phyloP scores from a whole-genome alignment of 2,797 vertebrate genomes.

The Helicolenus hilgendorfi region DNA sequence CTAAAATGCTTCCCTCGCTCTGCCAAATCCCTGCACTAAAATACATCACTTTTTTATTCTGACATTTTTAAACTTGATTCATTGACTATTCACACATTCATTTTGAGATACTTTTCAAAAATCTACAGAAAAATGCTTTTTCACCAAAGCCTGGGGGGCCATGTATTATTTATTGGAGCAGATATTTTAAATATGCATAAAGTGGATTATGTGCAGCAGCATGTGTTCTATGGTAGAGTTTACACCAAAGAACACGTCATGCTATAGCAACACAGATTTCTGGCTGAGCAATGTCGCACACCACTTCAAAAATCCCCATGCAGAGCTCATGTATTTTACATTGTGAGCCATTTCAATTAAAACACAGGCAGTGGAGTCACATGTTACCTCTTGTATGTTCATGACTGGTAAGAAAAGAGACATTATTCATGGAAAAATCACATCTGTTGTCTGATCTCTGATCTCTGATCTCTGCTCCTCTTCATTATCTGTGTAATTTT shows the following conservation, averaged over 20 bases:
- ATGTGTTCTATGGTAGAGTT: conserved; percentile 74
- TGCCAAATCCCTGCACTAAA: neutral
- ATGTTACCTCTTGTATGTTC: conserved; percentile 13
- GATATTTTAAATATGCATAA: conserved; percentile 72
- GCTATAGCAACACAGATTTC: conserved; percentile 48
- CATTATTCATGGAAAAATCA: neutral
- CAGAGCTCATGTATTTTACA: conserved; percentile 64
- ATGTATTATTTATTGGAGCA: conserved; percentile 62
- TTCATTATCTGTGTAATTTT: neutral
- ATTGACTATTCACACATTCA: neutral
- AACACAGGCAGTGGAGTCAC: conserved; percentile 40
- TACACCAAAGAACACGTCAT: conserved; percentile 58
- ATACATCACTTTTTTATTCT: neutral
- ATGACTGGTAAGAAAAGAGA: neutral
- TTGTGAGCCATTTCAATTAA: conserved; percentile 51
- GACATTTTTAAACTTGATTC: neutral
- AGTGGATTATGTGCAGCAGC: conserved; percentile 59
- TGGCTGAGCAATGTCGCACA: conserved; percentile 5
- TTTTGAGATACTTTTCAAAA: conserved; percentile 21
- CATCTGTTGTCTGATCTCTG: neutral
- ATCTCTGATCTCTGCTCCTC: neutral
- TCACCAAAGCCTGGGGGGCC: conserved; percentile 2
- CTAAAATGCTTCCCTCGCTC: neutral
- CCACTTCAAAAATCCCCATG: conserved; percentile 3
- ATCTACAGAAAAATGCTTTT: conserved; percentile 43